Conservation (phyloP, 2,888 invertebrate species). For the Anaspis maculata region DNA sequence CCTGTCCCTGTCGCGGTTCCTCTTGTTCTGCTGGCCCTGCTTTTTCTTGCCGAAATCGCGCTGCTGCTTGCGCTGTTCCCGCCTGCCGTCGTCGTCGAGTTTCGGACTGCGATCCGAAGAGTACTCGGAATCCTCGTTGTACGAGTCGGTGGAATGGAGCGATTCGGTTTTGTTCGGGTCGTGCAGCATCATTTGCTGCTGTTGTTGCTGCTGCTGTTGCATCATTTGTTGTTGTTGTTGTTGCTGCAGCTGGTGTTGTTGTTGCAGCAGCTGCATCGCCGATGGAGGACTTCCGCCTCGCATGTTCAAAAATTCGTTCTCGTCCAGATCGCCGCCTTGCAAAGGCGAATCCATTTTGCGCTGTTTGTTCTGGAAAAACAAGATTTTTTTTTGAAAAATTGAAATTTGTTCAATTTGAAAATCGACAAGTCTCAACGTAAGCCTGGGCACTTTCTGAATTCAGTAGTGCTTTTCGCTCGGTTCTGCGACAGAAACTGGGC, state of each 20-base stretch:
- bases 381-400: too few relatives aligned
- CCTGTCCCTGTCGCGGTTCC: constrained; percentile 11
- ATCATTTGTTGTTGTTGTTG: too few relatives aligned
- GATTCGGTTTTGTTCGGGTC: constrained; percentile 21
- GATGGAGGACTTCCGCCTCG: constrained; percentile 55
- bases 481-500: too few relatives aligned
- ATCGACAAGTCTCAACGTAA: too few relatives aligned
- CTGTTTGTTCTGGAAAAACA: constrained; percentile 22
- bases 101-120: constrained; percentile 23
- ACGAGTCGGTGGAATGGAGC: constrained; percentile 42
- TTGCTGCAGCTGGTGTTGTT: too few relatives aligned
- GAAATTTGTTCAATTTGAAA: too few relatives aligned
- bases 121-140: constrained; percentile 50
- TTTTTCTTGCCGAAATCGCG: constrained; percentile 14
- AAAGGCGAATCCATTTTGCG: constrained; percentile 39
- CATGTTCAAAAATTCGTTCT: constrained; percentile 73
- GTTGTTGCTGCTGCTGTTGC: constrained; percentile 34
- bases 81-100: constrained; percentile 6
- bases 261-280: too few relatives aligned
- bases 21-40: constrained; percentile 4
- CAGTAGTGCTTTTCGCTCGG: too few relatives aligned
- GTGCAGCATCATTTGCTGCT: background rate
- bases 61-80: constrained; percentile 11
- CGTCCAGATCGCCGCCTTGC: constrained; percentile 50
- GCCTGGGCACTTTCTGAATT: too few relatives aligned